phyloP scores from a whole-genome alignment of 2,797 vertebrate species.

The Phylloscopus collybita region DNA sequence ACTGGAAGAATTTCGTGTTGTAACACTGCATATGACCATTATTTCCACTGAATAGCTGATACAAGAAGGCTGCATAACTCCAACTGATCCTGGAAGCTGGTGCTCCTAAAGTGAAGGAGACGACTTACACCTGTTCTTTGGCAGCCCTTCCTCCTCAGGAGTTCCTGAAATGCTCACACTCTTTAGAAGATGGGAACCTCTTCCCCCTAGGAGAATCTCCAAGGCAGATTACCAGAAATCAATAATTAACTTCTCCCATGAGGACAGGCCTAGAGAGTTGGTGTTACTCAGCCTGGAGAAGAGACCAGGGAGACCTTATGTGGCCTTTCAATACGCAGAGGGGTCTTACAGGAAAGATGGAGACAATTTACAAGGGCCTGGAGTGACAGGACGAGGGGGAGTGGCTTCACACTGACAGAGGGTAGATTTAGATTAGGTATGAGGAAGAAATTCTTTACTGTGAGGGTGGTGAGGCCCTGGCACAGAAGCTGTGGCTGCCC shows the following conservation, averaged over 20 bases:
- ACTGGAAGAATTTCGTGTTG: not conserved
- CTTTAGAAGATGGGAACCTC: conserved; percentile 59
- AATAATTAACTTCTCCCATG: not conserved
- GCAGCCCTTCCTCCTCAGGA: conserved; percentile 67
- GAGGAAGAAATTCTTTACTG: fast-evolving
- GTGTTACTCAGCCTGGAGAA: not conserved
- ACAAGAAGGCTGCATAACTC: not conserved
- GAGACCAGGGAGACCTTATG: not conserved
- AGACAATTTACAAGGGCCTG: not conserved
- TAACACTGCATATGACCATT: not conserved
- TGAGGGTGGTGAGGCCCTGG: not conserved
- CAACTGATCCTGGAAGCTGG: not conserved
- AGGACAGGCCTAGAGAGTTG: not conserved
- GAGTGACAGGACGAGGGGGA: not conserved
- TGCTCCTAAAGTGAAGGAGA: not conserved
- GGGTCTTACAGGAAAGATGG: not conserved
- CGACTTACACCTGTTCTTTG: conserved; percentile 60
- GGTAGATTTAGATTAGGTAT: not conserved
- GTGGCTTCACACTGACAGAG: not conserved
- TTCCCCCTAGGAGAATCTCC: conserved; percentile 49
- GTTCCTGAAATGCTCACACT: conserved; percentile 72
- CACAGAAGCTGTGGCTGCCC: not conserved
- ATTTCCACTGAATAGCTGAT: not conserved
- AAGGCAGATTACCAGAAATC: not conserved
- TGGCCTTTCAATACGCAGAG: not conserved